Conservation (phyloP, 2,797 vertebrate genomes). For the Harpagifer antarcticus region DNA sequence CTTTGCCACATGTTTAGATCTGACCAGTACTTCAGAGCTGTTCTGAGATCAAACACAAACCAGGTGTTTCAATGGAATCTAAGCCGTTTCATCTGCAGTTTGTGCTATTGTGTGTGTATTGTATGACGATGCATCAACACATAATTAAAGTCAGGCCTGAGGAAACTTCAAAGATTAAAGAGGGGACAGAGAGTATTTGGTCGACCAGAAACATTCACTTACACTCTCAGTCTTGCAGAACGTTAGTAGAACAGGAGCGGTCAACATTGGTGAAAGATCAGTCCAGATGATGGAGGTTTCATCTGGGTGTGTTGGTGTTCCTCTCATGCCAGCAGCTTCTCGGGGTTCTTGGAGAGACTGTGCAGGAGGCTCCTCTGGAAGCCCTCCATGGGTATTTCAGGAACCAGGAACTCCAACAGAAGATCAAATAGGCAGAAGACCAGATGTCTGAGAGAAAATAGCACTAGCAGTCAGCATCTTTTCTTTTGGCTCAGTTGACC, state of each 20-base stretch:
- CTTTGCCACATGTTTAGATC: slow-evolving; percentile 61
- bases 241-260: slow-evolving; percentile 11
- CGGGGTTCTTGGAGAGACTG: slow-evolving; percentile 75
- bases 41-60: slow-evolving; percentile 70
- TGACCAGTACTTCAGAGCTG: slow-evolving; percentile 25
- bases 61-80: slow-evolving; percentile 70
- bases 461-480: slow-evolving; percentile 31
- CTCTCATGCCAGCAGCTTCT: slow-evolving; percentile 66
- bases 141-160: slow-evolving; percentile 51
- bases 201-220: slow-evolving; percentile 23
- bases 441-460: slow-evolving; percentile 87
- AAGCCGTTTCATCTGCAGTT: slow-evolving; percentile 51
- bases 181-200: slow-evolving; percentile 14
- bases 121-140: slow-evolving; percentile 32
- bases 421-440: slow-evolving; percentile 92
- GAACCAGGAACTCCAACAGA: slow-evolving; percentile 91
- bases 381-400: slow-evolving; percentile 82
- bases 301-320: background rate
- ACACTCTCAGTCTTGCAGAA: background rate
- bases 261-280: background rate
- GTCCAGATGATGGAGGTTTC: background rate
- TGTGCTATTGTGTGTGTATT: slow-evolving; percentile 10
- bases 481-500: background rate
- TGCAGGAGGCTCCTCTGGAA: slow-evolving; percentile 82
- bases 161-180: background rate